phyloP scores from a whole-genome alignment of 2,797 vertebrate species.

The Diglossa cyanea region DNA sequence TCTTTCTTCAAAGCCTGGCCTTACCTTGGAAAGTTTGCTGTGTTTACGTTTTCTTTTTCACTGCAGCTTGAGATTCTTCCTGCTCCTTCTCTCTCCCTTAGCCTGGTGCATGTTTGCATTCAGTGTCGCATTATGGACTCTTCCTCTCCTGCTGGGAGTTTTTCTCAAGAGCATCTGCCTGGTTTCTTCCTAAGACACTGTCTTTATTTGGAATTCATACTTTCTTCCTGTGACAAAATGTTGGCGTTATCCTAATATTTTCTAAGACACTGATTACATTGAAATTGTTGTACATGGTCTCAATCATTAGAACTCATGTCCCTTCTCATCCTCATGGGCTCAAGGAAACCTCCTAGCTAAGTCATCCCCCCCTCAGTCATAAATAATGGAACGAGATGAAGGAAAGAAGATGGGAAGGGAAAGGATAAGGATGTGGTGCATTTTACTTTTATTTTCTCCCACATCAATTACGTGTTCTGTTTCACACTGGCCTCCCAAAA shows the following conservation, averaged over 20 bases:
- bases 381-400: not conserved
- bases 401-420: fast-evolving
- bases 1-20: not conserved
- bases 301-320: not conserved
- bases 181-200: not conserved
- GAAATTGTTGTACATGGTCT: not conserved
- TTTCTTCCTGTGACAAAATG: not conserved
- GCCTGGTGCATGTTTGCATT: not conserved
- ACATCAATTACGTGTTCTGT: not conserved
- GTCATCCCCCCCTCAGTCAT: fast-evolving
- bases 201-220: not conserved
- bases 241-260: not conserved
- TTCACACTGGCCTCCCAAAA: not conserved
- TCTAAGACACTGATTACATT: not conserved
- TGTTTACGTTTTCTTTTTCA: not conserved
- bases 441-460: not conserved
- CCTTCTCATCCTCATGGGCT: not conserved
- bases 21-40: not conserved
- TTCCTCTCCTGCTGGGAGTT: not conserved
- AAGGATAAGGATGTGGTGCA: fast-evolving
- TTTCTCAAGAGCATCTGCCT: not conserved
- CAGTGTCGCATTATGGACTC: not conserved
- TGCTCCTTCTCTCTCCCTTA: not conserved
- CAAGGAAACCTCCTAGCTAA: not conserved
- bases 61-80: not conserved